Base-by-base conservation (phyloP, 2,888 invertebrate species). In the Patella pellucida region DNA sequence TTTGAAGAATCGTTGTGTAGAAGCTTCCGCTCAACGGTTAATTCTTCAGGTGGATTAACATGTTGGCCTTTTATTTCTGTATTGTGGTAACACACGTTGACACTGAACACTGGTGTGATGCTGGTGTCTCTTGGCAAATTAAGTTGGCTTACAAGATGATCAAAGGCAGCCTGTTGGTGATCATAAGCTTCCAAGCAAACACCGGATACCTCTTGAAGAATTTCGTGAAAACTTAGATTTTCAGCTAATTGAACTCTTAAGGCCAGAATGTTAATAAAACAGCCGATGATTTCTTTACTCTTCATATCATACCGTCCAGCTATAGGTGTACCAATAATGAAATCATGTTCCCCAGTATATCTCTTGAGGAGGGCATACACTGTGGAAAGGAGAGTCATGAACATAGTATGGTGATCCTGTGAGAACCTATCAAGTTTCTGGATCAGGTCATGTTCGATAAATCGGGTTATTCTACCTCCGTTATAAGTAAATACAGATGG, bases 131-230 rank as follows among this genome's bases (percentile, higher is more conserved):
- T 19, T 2, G 62, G 23, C 12, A 62, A 14, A 23, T 62, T 62
- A 23, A 62, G 62, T 14, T 62, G 62, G 23, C 62, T 62, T 62
- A 62, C 62, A 12, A 62, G 62, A 9, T 62, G 62, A 14, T 62
- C 62, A 23, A 62, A 62, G 19, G 62, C 19, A 62, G 62, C 23
- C 14, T 62, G 62, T 19, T 62, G 62, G 23, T 62, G 62, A 62
- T 62, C 62, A 62, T 62, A 62, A 62, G 62, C 62, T 62, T 62
- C 62, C 14, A 62, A 15, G 62, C 62, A 62, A 62, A 62, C 62
- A 23, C 12, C 12, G 19, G 62, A 62, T 23, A 62, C 62, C 14
- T 62, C 62, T 23, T 62, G 19, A 23, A 62, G 62, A 62, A 62
- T 23, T 14, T 62, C 19, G 2, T 12, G 11, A 23, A 62, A 62